Evolutionary conservation across 1,140 invertebrate genomes (phyloP).

Genomic region (Reticulitermes speratus): DNA sequence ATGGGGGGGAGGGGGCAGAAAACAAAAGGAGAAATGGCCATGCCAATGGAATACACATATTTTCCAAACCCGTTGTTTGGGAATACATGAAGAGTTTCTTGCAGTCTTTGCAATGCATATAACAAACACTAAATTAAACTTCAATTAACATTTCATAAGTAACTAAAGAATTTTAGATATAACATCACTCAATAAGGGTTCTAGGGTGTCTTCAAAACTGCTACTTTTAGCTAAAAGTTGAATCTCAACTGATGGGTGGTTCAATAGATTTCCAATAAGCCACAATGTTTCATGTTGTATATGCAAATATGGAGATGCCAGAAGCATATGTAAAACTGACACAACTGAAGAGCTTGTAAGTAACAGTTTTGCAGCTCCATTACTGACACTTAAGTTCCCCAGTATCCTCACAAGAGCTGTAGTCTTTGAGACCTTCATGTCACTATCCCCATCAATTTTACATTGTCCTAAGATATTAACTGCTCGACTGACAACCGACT

Average conservation of each 20-base stretch:
- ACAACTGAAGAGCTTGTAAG: background rate
- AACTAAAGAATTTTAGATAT: background rate
- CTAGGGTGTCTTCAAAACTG: background rate
- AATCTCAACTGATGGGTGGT: background rate
- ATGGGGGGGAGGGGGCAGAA: no score
- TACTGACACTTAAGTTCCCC: slow-evolving; percentile 20
- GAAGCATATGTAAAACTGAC: background rate
- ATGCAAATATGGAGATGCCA: slow-evolving; percentile 23
- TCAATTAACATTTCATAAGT: background rate
- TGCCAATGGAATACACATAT: no score
- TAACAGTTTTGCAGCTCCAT: background rate
- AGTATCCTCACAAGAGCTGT: slow-evolving; percentile 27
- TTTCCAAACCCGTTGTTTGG: no score
- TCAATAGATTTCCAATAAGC: slow-evolving; percentile 24
- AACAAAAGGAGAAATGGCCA: no score
- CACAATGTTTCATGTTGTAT: slow-evolving; percentile 19
- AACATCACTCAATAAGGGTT: background rate
- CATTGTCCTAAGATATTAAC: background rate
- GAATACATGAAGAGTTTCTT: no score
- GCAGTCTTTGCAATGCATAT: no score
- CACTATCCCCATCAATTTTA: background rate
- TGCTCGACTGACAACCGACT: background rate
- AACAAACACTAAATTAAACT: no score
- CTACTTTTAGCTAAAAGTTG: background rate
- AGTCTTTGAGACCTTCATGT: background rate